Base-by-base conservation (phyloP, 1,140 invertebrate species). In the Venturia canescens region DNA sequence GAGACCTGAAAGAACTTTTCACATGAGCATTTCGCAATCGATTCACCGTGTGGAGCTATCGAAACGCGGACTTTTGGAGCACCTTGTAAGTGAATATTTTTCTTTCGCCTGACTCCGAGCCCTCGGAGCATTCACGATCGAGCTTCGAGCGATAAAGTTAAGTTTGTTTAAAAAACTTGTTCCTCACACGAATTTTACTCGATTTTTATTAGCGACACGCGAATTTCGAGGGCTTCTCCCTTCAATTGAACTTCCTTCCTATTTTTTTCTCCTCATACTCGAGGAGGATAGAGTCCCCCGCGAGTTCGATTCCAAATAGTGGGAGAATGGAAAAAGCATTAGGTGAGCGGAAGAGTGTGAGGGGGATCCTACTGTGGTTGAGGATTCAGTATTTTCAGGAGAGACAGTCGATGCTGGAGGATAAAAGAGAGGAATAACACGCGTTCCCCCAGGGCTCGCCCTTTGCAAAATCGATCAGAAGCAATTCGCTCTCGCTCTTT, bases 151-250 rank as follows among this genome's bases (percentile, higher is more conserved):
- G 89, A 90, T 91, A 89, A 90, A 90, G 88, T 91, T 89, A 90
- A 91, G 89, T 91, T 91, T 91, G 89, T 89, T 89, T 88, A 85
- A 86, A 89, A 91, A 91, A 87, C 89, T 90, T 84, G 81, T 69
- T 31, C 38, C 66, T 80, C 79, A 78, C 83, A 85, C 79, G 71
- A 60, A 77, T 80, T 82, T 81, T 81, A 83, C 82, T 80, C 80
- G 83, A 76, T 88, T 89, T 86, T 87, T 88, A 87, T 88, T 88
- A 84, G 86, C 86, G 85, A 87, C 85, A 88, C 84, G 84, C 87
- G 84, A 88, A 88, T 87, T 88, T 87, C 85, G 87, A 88, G 88
- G 86, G 83, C 86, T 83, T 85, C 84, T 34, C 31, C 38, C 26
- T 83, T 83, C 67, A 60, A 48, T 34, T 57, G 77, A 72, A 63